A percentile compares a stretch with the other conserved stretches of the same genome.
These are phyloP conservation scores for Callinectes sapidus DNA, from an alignment of 2,888 invertebrate species.

Conservation along the genomic window DNA sequence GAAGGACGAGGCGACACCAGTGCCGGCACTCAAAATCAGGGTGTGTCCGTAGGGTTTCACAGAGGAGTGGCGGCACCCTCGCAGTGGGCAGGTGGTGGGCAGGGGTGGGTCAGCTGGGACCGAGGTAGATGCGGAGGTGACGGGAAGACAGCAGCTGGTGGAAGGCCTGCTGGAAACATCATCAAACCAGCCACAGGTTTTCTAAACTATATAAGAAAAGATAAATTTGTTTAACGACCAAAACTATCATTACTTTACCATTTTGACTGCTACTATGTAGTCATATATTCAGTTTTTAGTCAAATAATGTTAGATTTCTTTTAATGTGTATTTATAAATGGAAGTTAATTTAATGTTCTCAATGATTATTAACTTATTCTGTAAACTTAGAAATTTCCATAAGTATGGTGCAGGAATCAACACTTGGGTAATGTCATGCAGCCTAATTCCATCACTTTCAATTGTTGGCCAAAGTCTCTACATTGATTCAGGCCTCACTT, in stretches of 20 bases:
- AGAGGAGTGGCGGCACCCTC: not conserved
- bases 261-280: not conserved
- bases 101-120: constrained; percentile 13
- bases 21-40: not conserved
- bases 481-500: not conserved
- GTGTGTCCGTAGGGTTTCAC: not conserved
- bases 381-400: not conserved
- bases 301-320: not conserved
- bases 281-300: not conserved
- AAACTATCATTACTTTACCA: not conserved
- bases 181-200: constrained; percentile 52
- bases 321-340: not conserved
- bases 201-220: constrained; percentile 32
- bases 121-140: not conserved
- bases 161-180: constrained; percentile 52
- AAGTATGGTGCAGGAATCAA: not conserved
- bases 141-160: constrained; percentile 3
- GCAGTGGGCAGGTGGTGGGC: not conserved
- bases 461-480: not conserved
- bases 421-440: not conserved
- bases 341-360: not conserved
- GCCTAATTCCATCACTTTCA: not conserved
- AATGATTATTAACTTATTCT: not conserved
- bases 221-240: not conserved
- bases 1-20: not conserved